Evolutionary conservation across 2,113 vertebrate genomes (phyloP).

Genomic region (Aythya baeri): DNA sequence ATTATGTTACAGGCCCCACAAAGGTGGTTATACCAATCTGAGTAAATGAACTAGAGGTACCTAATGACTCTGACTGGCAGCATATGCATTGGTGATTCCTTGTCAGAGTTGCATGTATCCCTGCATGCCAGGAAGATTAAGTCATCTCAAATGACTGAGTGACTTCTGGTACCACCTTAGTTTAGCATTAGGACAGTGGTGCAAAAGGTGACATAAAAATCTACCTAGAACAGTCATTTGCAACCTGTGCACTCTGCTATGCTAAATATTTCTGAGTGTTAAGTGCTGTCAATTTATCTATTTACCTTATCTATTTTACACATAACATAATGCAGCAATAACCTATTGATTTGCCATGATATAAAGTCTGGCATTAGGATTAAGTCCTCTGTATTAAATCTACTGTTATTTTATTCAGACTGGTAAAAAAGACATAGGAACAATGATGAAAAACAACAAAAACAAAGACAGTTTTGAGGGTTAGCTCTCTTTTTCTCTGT

Average conservation of each 20-base stretch:
- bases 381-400: neutral
- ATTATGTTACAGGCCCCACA: neutral
- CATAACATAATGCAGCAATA: neutral
- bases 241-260: neutral
- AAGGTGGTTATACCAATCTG: neutral
- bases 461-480: neutral
- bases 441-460: neutral
- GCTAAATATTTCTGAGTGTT: neutral
- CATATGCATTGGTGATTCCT: neutral
- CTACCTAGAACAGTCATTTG: rapidly evolving
- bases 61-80: neutral
- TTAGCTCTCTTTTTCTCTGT: neutral
- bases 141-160: neutral
- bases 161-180: neutral
- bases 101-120: neutral
- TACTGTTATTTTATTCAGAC: neutral
- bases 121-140: neutral
- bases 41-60: neutral
- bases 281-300: neutral
- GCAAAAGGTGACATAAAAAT: neutral
- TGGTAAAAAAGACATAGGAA: neutral
- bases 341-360: neutral
- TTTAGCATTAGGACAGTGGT: neutral
- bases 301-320: neutral
- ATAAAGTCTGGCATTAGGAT: neutral